Base-by-base conservation (phyloP, 2,888 invertebrate genomes). In the Esperia sulphurella region DNA sequence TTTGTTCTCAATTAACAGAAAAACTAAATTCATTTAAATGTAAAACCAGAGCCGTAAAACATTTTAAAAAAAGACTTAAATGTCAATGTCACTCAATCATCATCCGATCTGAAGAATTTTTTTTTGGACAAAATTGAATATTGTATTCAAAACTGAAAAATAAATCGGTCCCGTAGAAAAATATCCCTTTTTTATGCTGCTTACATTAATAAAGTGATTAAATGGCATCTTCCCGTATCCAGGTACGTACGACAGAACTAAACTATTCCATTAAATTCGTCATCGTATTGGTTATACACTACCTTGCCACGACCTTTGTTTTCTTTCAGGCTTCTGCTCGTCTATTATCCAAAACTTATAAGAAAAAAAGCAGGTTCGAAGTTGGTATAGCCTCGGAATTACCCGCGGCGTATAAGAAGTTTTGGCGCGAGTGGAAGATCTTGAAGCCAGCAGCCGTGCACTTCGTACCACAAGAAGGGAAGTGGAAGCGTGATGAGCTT, bases 341-440 rank as follows among this genome's bases (percentile, higher is more conserved):
- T 64, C 84, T 84, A 54, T 65, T 89, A 53, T 79, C 86, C 10
- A 86, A 90, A 71, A 87, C 90, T 46, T 91, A 78, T 56, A 91
- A 89, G 64, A 86, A 82, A 58, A 81, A 82, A 55, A 78, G 74
- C 45, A 87, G 91, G 61, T 93, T 94, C 67, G 93, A 93, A 38
- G 90, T 90, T 63, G 95, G 95, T 1, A 82, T 94, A 53, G 95
- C 93, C 6, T 80, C 92, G 0, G 90, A 91, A 57, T 79, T 97
- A 46, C 97, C 97, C 1, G 92, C 92, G 52, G 95, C 94, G 0
- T 97, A 97, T 68, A 94, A 93, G 70, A 96, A 96, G 68, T 97
- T 97, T 79, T 96, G 94, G 92, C 90, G 89, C 51, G 96, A 97
- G 89, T 96, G 97, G 96, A 95, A 94, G 75, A 62, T 92, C 0